Percentiles rank a stretch among this genome's conserved stretches.
Conservation (phyloP, 2,888 invertebrate genomes). For the Tetranychus truncatus region DNA sequence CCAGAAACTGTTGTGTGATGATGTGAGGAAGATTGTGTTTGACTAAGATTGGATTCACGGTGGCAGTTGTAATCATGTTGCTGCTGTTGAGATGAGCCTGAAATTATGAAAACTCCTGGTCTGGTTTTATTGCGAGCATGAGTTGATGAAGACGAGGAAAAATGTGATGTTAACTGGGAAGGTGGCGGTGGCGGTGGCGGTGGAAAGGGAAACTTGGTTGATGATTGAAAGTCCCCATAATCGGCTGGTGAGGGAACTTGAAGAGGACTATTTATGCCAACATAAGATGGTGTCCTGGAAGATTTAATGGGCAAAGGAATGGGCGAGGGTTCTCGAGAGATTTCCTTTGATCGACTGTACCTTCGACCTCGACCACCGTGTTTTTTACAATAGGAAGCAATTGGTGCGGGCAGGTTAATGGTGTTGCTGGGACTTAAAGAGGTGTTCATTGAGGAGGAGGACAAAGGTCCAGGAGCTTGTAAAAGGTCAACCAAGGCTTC, state of each 20-base stretch:
- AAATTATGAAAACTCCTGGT: background rate
- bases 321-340: conserved; percentile 21
- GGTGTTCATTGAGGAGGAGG: background rate
- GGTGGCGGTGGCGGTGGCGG: conserved; percentile 11
- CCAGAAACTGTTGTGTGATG: conserved; percentile 27
- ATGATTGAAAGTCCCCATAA: conserved; percentile 25
- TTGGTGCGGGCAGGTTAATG: background rate
- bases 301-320: conserved; percentile 16
- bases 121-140: background rate
- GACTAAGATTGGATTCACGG: conserved; percentile 5
- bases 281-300: conserved; percentile 17
- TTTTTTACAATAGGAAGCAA: conserved; percentile 23
- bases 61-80: background rate
- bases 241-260: conserved; percentile 28
- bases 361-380: conserved; percentile 23
- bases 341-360: conserved; percentile 20
- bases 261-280: conserved; percentile 17
- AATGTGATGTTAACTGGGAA: background rate
- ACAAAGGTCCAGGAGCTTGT: background rate
- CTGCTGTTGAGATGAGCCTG: background rate
- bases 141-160: background rate
- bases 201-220: conserved; percentile 27
- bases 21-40: background rate
- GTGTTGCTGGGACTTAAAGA: background rate
- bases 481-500: background rate